Conservation (phyloP, 2,797 vertebrate genomes). For the Sternotherus odoratus region DNA sequence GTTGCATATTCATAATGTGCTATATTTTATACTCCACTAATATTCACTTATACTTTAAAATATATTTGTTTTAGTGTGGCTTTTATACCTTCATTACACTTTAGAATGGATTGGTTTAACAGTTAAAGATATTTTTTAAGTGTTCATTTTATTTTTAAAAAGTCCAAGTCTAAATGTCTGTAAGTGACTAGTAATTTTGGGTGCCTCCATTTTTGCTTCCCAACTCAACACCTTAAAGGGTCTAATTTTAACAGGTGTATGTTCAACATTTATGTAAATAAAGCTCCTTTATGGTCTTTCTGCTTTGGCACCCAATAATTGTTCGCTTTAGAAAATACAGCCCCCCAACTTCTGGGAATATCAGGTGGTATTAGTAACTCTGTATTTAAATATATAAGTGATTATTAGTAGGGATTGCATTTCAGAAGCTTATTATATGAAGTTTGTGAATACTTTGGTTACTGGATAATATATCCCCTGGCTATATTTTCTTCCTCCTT, state of each 20-base stretch:
- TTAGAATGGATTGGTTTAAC: neutral
- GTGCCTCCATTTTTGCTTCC: neutral
- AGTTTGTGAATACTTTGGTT: neutral
- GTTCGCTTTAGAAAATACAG: neutral
- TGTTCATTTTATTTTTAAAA: neutral
- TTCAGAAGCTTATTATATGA: constrained; percentile 8
- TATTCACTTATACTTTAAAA: neutral
- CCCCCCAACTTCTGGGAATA: neutral
- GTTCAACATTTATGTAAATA: neutral
- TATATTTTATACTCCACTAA: neutral
- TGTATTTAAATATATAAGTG: neutral
- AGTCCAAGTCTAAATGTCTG: neutral
- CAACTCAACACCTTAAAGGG: neutral
- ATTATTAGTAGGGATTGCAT: neutral
- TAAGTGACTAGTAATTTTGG: neutral
- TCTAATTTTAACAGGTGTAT: neutral
- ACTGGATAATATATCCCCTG: neutral
- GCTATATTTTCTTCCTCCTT: neutral
- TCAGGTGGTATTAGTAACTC: neutral
- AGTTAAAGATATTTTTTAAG: neutral
- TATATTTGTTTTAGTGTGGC: neutral
- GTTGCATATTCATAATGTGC: neutral
- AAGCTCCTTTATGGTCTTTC: neutral
- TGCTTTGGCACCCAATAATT: neutral
- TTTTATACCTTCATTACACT: constrained; percentile 23